A percentile compares a stretch with the other conserved stretches of the same genome.
Evolutionary conservation across 2,888 invertebrate species (phyloP).

Genomic region (Sarcophaga caerulescens): DNA sequence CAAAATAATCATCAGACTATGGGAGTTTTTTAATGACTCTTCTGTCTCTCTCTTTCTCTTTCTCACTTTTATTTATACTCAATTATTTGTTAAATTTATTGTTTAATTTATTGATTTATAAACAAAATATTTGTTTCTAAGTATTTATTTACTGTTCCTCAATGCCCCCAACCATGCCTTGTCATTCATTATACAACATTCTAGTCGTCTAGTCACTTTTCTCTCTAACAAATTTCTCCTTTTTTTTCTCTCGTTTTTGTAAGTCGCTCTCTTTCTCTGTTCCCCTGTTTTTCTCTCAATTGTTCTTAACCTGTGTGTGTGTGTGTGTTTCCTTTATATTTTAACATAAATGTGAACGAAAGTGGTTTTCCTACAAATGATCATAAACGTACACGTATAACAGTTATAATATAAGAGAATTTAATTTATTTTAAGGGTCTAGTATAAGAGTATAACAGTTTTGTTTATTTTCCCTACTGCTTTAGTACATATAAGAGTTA

Average conservation of each 20-base stretch:
- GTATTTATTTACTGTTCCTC: background rate
- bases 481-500: slow-evolving; percentile 11
- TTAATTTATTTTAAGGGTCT: no score
- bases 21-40: slow-evolving; percentile 72
- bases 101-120: background rate
- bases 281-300: no score
- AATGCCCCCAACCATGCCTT: slow-evolving; percentile 9
- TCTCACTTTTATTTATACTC: slow-evolving; percentile 24
- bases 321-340: background rate
- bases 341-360: background rate
- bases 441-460: background rate
- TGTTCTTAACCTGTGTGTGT: no score
- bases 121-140: background rate
- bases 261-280: no score
- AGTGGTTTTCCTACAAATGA: no score
- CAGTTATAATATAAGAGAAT: no score
- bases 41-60: background rate
- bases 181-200: slow-evolving; percentile 2
- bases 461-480: slow-evolving; percentile 9
- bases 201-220: slow-evolving; percentile 71
- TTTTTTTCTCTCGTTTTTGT: background rate
- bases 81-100: slow-evolving; percentile 29
- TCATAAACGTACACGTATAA: no score
- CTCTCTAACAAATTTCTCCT: background rate
- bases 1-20: no score